Evolutionary conservation across 2,113 vertebrate species (phyloP), one percentile per base, ranked within the genome.

Genomic region (Rostratula benghalensis): DNA sequence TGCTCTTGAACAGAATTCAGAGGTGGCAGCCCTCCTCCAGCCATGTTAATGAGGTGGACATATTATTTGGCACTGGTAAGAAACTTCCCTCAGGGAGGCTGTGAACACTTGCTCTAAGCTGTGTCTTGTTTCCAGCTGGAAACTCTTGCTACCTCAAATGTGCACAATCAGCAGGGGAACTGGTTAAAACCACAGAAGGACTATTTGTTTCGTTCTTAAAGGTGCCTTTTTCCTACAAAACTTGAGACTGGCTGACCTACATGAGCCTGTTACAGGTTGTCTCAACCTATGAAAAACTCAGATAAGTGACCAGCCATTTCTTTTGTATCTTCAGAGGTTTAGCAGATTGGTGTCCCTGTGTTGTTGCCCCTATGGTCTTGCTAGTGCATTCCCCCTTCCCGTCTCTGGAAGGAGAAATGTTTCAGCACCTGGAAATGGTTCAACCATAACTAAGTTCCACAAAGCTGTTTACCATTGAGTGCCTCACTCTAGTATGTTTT

Each of bases 41-140:
- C 53, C 18, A 1, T 31, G 9, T 43, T 64, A 6, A 19, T 39
- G 21, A 60, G 0, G 0, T 46, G 19, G 33, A 14, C 23, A 7
- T 0, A 1, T 24, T 76, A 19, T 68, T 92, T 82, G 21, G 19
- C 65, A 22, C 9, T 67, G n/a, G 21, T 24, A 61, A 65, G 28
- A 28, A 77, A 20, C 46, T 88, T 63, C 13, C 22, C 22, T 79
- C 9, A 10, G 11, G 48, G 33, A 83, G 25, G 23, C 35, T 76
- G 10, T 70, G 64, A 59, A 21, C 16, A 63, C 21, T 79, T 88
- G 20, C 14, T 83, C 15, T 9, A 43, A 90, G 9, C 10, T 68
- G 15, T 41, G 25, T 74, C 27, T 70, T 7, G 31, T 83, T 86
- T 90, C 39, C 33, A 35, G 8, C 67, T 86, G 79, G 28, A 75